These are phyloP conservation scores for Schlechtendalia chinensis DNA, from an alignment of 1,140 invertebrate species.

Conservation along the genomic window DNA sequence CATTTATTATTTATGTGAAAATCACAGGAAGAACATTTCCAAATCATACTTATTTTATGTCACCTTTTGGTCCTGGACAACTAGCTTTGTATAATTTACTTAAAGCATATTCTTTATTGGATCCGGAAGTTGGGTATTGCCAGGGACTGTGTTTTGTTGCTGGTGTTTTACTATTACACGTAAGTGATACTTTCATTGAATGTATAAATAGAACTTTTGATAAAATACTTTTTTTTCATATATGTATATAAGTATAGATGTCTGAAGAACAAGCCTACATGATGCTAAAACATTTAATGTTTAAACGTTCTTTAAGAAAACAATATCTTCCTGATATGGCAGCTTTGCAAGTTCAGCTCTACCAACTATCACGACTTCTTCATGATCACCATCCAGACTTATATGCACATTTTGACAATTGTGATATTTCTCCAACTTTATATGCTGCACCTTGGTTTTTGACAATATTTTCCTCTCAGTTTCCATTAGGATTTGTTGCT, in stretches of 20 bases:
- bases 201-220: background rate
- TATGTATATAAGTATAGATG: constrained; percentile 76
- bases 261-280: constrained; percentile 86
- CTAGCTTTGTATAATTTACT: constrained; percentile 89
- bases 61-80: constrained; percentile 84
- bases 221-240: constrained; percentile 50
- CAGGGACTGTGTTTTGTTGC: constrained; percentile 95
- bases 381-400: constrained; percentile 83
- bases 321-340: constrained; percentile 93
- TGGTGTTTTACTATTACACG: constrained; percentile 87
- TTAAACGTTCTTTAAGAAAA: constrained; percentile 76
- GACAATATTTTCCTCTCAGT: constrained; percentile 93
- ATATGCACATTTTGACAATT: constrained; percentile 82
- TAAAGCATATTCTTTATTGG: constrained; percentile 92
- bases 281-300: constrained; percentile 87
- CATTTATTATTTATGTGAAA: constrained; percentile 45
- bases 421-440: constrained; percentile 87
- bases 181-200: constrained; percentile 60
- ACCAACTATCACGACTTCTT: constrained; percentile 88
- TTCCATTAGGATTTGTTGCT: constrained; percentile 91
- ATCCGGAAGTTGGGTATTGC: constrained; percentile 92
- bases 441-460: constrained; percentile 96
- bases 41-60: constrained; percentile 86
- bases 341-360: constrained; percentile 86
- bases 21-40: constrained; percentile 86